Conservation (phyloP, 2,113 vertebrate species). For the Cephalophus harveyi region DNA sequence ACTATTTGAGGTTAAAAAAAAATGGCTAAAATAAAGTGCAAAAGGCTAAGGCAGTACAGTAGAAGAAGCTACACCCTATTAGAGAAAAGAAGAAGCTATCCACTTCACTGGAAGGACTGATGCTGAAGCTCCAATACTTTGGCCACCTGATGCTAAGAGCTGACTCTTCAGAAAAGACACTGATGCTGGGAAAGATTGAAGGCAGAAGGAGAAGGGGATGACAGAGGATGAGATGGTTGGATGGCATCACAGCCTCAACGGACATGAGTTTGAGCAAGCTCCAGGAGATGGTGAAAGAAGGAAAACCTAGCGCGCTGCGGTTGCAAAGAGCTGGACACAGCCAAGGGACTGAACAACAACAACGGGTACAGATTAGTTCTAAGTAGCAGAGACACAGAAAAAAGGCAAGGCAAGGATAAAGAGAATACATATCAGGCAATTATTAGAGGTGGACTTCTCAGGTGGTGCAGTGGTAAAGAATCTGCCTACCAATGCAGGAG, state of each 20-base stretch:
- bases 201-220: not conserved
- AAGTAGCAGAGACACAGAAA: not conserved
- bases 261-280: not conserved
- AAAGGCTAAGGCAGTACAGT: not conserved
- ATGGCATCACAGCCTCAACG: not conserved
- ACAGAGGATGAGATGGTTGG: not conserved
- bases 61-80: no score
- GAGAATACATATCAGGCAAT: not conserved
- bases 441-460: not conserved
- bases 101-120: not conserved
- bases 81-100: not conserved
- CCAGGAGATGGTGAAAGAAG: not conserved
- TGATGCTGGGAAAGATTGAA: not conserved
- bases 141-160: not conserved
- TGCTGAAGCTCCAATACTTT: not conserved
- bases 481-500: not conserved
- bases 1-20: not conserved
- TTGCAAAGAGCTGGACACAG: not conserved
- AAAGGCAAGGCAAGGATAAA: not conserved
- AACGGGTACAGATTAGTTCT: not conserved
- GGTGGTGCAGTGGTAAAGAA: not conserved
- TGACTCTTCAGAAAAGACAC: not conserved
- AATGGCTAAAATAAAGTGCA: not conserved
- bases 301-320: not conserved
- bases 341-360: not conserved